These are phyloP conservation scores for Agapetus fuscipes DNA, from an alignment of 2,888 invertebrate species.

Conservation along the genomic window DNA sequence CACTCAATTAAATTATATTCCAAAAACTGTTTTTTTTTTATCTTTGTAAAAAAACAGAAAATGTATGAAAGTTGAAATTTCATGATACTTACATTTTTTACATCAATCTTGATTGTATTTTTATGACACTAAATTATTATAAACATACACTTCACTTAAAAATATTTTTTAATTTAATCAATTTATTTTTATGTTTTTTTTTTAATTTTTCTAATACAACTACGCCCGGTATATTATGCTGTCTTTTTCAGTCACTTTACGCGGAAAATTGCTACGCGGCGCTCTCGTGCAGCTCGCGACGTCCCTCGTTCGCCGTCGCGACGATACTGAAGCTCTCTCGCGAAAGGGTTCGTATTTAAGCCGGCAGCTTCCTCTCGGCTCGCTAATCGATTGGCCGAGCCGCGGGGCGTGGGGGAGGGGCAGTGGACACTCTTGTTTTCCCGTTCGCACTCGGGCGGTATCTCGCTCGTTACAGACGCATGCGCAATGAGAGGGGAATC, in stretches of 20 bases:
- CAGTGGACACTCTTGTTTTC: constrained; percentile 11
- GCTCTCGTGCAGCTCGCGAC: not conserved
- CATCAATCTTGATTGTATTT: no score
- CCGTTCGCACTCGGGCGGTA: not conserved
- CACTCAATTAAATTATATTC: no score
- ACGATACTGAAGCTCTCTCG: constrained; percentile 19
- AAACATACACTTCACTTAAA: no score
- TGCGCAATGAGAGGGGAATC: not conserved
- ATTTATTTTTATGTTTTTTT: not conserved
- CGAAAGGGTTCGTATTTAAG: constrained; percentile 22
- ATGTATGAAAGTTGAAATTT: no score
- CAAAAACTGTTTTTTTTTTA: no score
- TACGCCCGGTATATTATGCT: no score
- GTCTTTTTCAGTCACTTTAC: not conserved
- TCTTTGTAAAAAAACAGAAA: no score
- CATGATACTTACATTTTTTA: no score
- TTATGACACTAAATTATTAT: no score
- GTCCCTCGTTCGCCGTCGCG: constrained; percentile 13
- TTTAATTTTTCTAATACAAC: no score
- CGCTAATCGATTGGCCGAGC: constrained; percentile 21
- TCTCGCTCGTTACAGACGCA: not conserved
- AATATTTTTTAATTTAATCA: not conserved
- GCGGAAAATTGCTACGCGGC: constrained; percentile 7
- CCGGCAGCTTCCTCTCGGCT: constrained; percentile 8
- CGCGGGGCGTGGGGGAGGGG: not conserved